Conservation (phyloP, 2,797 vertebrate species). For the Schizopygopsis malacanthus region DNA sequence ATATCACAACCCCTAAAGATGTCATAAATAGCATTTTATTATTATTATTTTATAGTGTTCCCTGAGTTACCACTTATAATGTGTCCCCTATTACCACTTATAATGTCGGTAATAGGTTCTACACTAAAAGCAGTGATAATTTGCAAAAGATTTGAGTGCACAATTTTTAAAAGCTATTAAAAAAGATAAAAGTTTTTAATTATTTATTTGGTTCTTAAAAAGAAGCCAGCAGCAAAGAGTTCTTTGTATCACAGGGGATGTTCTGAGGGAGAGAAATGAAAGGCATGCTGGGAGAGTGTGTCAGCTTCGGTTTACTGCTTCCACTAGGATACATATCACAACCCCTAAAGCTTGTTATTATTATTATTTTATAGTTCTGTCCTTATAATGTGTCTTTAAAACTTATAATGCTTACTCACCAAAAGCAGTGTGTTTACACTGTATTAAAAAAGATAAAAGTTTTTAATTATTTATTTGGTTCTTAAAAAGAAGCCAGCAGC, state of each 20-base stretch:
- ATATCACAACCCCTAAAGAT: background rate
- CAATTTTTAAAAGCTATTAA: background rate
- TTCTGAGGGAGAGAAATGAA: conserved; percentile 26
- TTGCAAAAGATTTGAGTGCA: background rate
- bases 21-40: background rate
- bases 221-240: background rate
- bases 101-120: background rate
- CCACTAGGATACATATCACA: conserved; percentile 63
- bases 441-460: too few relatives aligned
- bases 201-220: background rate
- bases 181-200: background rate
- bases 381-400: too few relatives aligned
- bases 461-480: too few relatives aligned
- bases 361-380: too few relatives aligned
- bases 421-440: conserved; percentile 75
- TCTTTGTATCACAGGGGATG: background rate
- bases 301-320: conserved; percentile 60
- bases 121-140: background rate
- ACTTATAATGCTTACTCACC: too few relatives aligned
- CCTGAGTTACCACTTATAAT: too few relatives aligned
- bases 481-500: too few relatives aligned
- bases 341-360: conserved; percentile 70
- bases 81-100: too few relatives aligned
- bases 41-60: background rate
- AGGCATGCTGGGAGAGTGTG: conserved; percentile 14